These are phyloP conservation scores for Rhimphoctona megacephalus DNA, from an alignment of 2,888 invertebrate species.

Conservation along the genomic window DNA sequence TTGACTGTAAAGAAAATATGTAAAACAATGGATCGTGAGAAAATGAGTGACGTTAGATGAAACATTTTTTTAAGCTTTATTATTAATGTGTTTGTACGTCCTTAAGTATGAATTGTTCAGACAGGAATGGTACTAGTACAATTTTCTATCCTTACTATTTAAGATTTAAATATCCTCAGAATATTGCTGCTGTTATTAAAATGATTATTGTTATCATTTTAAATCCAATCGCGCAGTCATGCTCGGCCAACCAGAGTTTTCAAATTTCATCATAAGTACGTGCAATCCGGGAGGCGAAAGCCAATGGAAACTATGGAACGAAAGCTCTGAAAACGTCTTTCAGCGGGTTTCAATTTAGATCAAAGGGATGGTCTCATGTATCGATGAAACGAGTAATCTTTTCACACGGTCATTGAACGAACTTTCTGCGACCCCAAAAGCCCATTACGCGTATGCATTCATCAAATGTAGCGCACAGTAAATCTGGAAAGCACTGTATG, in stretches of 20 bases:
- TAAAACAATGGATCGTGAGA: not conserved
- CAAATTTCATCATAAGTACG: not conserved
- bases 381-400: conserved; percentile 33
- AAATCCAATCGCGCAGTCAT: not conserved
- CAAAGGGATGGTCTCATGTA: conserved; percentile 1
- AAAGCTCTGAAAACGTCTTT: conserved; percentile 56
- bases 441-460: conserved; percentile 38
- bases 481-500: conserved; percentile 10
- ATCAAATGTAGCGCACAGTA: conserved; percentile 4
- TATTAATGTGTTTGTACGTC: not conserved
- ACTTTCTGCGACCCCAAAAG: conserved; percentile 8
- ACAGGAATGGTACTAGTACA: not conserved
- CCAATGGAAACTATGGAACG: not conserved
- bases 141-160: not conserved
- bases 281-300: not conserved
- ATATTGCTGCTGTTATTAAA: not conserved
- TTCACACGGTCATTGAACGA: conserved; percentile 14
- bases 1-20: not conserved
- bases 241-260: conserved; percentile 7
- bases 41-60: not conserved
- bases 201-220: not conserved
- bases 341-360: conserved; percentile 33
- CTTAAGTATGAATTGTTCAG: not conserved
- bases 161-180: not conserved
- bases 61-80: not conserved